These are phyloP conservation scores for Lepetodrilus schrolli DNA, from an alignment of 2,888 invertebrate genomes.

Conservation along the genomic window DNA sequence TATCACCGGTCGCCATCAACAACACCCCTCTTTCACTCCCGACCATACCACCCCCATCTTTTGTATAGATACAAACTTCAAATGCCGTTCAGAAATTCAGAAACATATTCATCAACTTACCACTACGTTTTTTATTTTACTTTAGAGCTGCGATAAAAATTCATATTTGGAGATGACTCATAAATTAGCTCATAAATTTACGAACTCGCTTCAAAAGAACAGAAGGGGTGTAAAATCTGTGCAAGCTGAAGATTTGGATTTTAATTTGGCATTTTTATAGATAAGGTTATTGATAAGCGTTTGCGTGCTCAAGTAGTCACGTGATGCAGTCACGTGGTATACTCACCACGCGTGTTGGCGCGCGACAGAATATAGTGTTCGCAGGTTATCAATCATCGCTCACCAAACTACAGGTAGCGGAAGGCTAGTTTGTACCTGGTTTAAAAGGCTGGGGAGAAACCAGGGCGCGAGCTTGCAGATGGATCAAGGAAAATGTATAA, in stretches of 20 bases:
- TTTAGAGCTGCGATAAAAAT: no score
- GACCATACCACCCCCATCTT: no score
- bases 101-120: not conserved
- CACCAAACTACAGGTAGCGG: not conserved
- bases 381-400: not conserved
- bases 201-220: not conserved
- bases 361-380: not conserved
- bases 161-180: no score
- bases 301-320: not conserved
- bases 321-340: not conserved
- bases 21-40: no score
- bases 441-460: constrained; percentile 1
- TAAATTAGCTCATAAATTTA: no score
- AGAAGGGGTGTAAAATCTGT: not conserved
- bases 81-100: no score
- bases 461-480: not conserved
- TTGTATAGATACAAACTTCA: no score
- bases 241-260: not conserved
- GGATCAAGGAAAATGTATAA: constrained; percentile 15
- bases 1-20: no score
- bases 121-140: no score
- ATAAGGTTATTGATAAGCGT: constrained; percentile 12
- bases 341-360: constrained; percentile 2
- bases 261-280: constrained; percentile 14
- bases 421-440: not conserved